Evolutionary conservation across 2,113 vertebrate genomes (phyloP), one percentile per base, ranked within the genome.

Genomic region (Chamaea fasciata): DNA sequence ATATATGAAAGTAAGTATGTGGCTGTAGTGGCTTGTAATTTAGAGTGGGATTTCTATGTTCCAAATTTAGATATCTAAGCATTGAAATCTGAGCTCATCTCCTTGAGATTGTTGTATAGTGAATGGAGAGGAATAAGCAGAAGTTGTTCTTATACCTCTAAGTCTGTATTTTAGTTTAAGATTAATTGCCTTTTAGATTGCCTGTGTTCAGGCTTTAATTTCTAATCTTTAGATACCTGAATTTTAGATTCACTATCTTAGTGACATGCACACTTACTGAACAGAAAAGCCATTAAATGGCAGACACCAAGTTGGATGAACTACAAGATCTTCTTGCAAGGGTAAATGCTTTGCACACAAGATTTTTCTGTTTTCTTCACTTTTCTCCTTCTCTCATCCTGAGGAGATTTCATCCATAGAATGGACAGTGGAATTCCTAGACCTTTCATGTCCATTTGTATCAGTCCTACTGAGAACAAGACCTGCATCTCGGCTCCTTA

Each of bases 291-390:
- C 10, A 23, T n/a, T 85, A 85, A 91, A 60, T 18, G 5, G 5
- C 13, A 37, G 35, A 8, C 31, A 37, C 9, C 20, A 56, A 52
- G 5, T 1, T 64, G 30, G 10, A 44, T 64, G 18, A 69, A 30
- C 19, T 52, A 33, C 19, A 68, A 89, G 7, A 11, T 60, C 24
- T 13, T 73, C 12, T 52, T 89, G 16, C 49, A 56, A 71, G 33
- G 15, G 15, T 6, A 89, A 87, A 52, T 1, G 0, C 7, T 64
- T 68, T 41, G 17, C 0, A 3, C 3, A 52, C 21, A 18, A 37
- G 4, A 63, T 28, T 71, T 82, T 65, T 55, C 27, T 95, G 33
- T 78, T 75, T 81, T 33, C 16, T 78, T 84, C 46, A 70, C n/a
- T 55, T 70, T 81, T 20, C 44, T 67, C 10, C 17, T 63, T 69